Evolutionary conservation across 1,140 invertebrate genomes (phyloP).

Genomic region (Notospermus geniculatus): DNA sequence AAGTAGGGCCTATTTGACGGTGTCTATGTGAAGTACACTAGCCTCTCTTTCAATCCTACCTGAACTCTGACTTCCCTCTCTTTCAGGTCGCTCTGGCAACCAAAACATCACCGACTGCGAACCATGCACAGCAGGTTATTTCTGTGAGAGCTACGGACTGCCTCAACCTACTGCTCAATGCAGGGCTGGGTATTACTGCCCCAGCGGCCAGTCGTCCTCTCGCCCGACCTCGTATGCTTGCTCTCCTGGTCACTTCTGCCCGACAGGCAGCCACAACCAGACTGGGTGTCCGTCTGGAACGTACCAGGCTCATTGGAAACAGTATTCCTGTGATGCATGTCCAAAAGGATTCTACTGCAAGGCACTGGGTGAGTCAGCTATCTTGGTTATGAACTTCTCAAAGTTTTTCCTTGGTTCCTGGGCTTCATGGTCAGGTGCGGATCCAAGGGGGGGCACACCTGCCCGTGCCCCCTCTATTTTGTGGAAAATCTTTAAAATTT

Average conservation of each 20-base stretch:
- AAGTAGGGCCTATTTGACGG: not conserved
- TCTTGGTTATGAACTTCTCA: too few species aligned
- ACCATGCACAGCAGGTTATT: conserved; percentile 43
- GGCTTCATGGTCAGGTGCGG: too few species aligned
- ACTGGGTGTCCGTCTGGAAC: conserved; percentile 50
- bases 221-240: conserved; percentile 35
- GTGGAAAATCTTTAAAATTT: too few species aligned
- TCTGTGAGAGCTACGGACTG: conserved; percentile 43
- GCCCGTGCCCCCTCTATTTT: too few species aligned
- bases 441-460: too few species aligned
- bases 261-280: conserved; percentile 40
- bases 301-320: conserved; percentile 42
- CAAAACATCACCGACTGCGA: conserved; percentile 37
- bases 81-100: conserved; percentile 37
- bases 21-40: not conserved
- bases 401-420: too few species aligned
- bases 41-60: not conserved
- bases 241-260: conserved; percentile 49
- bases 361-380: conserved; percentile 37
- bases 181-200: conserved; percentile 44
- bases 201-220: conserved; percentile 37
- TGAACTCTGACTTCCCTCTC: not conserved
- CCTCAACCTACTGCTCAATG: conserved; percentile 34
- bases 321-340: conserved; percentile 42
- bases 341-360: conserved; percentile 48